Evolutionary conservation across 2,113 vertebrate genomes (phyloP), one percentile per base, ranked within the genome.

Genomic region (Sprattus sprattus): DNA sequence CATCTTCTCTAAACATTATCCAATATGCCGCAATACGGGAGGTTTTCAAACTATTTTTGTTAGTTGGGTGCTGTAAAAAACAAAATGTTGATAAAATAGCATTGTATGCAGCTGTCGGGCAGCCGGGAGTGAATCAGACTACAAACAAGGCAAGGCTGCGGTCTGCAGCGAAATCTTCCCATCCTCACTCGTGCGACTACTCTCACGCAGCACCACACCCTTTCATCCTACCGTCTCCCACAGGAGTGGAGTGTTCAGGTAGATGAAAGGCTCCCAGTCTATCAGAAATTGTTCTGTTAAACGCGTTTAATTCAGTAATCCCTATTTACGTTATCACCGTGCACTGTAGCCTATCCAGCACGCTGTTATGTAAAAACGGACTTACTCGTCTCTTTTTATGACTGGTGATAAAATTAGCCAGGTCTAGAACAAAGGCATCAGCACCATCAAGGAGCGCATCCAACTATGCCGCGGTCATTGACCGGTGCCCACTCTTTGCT

Each of bases 161-260:
- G 67, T 75, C 67, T 75, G 67, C 67, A 75, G 67, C 28, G 67
- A 75, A 75, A 75, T 75, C 67, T 75, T 39, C 28, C 67, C 67
- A 75, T 75, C 67, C 67, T 71, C 67, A 75, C 50, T 45, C 20
- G 32, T 83, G 82, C 52, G 20, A 28, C 67, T 75, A 75, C 67
- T 75, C 67, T 32, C 82, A 90, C 85, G 2, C 84, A 91, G 93
- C 91, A 93, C 94, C 94, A 94, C 94, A 94, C 94, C 94, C 94
- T 94, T 94, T 93, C 89, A 93, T 91, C 90, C 92, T 92, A 92
- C 89, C 92, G 92, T 52, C 81, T 87, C 91, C 92, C 94, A 94
- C 93, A 94, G 93, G 90, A 89, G 91, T 91, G 93, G 90, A 89
- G 90, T 91, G 89, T 89, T 93, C 92, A 94, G 93, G 93, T 93